A percentile compares a stretch with the other conserved stretches of the same genome.
phyloP scores from a whole-genome alignment of 2,888 invertebrate genomes.

The Trachelus tabidus region DNA sequence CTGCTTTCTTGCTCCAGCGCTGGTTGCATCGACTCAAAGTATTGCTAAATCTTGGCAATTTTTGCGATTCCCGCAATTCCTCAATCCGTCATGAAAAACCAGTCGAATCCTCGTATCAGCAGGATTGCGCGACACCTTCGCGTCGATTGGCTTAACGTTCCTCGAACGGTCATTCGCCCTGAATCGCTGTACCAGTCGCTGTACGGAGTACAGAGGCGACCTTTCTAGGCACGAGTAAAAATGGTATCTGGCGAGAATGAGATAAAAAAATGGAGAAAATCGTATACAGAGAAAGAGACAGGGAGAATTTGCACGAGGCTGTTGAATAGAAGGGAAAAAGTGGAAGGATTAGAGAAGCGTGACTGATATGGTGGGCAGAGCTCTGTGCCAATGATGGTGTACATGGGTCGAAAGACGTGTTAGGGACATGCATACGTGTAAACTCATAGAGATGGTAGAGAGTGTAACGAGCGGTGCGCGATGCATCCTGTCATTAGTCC shows the following conservation, averaged over 20 bases:
- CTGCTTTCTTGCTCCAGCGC: background rate
- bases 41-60: background rate
- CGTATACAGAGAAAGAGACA: background rate
- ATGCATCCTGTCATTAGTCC: slow-evolving; percentile 59
- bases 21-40: too few relatives aligned
- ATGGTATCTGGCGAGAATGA: background rate
- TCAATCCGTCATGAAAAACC: background rate
- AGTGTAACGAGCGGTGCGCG: slow-evolving; percentile 46
- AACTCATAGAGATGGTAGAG: slow-evolving; percentile 21
- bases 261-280: background rate
- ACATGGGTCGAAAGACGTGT: background rate
- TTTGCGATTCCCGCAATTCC: background rate
- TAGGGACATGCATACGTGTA: background rate
- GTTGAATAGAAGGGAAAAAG: background rate
- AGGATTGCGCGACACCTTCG: background rate
- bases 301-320: background rate
- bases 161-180: background rate
- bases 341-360: background rate
- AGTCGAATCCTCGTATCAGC: background rate
- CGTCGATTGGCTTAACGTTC: background rate
- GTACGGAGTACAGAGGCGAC: background rate
- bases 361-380: background rate
- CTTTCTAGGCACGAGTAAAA: background rate
- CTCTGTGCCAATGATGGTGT: background rate
- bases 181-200: background rate